phyloP scores from a whole-genome alignment of 2,888 invertebrate genomes.

The Idaea straminata region DNA sequence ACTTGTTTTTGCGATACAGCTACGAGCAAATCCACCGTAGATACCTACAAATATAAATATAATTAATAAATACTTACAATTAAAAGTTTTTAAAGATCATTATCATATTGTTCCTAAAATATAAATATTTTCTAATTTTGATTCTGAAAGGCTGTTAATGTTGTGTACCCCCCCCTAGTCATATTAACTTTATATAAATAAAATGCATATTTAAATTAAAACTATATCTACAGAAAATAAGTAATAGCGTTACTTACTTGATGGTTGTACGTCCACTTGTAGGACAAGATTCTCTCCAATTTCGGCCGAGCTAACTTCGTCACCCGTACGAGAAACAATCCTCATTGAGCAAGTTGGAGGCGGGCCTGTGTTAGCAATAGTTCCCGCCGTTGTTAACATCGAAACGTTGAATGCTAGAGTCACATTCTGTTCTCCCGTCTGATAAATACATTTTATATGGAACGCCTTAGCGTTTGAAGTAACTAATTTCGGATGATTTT shows the following conservation, averaged over 20 bases:
- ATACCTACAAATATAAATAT: conserved; percentile 80
- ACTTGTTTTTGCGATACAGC: conserved; percentile 95
- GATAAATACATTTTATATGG: conserved; percentile 97
- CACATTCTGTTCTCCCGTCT: conserved; percentile 95
- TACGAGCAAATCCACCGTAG: conserved; percentile 96
- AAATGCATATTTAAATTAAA: no score
- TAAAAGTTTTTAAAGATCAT: no score
- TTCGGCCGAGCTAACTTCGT: conserved; percentile 94
- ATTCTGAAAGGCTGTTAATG: no score
- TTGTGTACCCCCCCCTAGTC: no score
- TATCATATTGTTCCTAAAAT: no score
- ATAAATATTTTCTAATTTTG: no score
- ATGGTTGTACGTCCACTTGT: conserved; percentile 91
- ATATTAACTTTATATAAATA: no score
- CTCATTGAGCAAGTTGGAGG: conserved; percentile 96
- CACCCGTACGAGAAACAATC: conserved; percentile 91
- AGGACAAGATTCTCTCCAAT: conserved; percentile 94
- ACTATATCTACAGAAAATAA: neutral
- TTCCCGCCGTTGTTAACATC: conserved; percentile 96
- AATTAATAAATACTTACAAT: neutral
- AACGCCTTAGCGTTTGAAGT: conserved; percentile 97
- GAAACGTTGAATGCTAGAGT: conserved; percentile 96
- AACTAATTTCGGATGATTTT: conserved; percentile 96
- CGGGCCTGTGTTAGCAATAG: conserved; percentile 96
- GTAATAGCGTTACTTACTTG: conserved; percentile 68